phyloP scores from a whole-genome alignment of 2,888 invertebrate species.

The Liopterus haemorrhoidalis region DNA sequence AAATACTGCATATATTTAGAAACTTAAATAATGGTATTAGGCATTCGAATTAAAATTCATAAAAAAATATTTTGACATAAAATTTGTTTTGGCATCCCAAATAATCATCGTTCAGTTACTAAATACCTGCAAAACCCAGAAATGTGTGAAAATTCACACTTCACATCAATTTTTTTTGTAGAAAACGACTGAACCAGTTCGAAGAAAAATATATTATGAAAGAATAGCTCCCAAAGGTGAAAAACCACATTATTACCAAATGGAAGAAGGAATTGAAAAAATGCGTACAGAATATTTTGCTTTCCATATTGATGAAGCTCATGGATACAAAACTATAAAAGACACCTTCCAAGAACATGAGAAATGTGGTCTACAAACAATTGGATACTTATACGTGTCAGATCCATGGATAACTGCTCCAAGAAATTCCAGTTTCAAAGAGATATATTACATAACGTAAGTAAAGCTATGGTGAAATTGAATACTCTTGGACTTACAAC shows the following conservation, averaged over 20 bases:
- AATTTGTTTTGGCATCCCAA: no score
- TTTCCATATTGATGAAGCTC: slow-evolving; percentile 58
- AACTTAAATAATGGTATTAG: no score
- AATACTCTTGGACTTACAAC: no score
- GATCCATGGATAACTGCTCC: slow-evolving; percentile 52
- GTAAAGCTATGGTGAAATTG: no score
- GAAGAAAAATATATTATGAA: slow-evolving; percentile 53
- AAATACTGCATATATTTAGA: no score
- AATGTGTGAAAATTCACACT: no score
- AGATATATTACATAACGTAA: slow-evolving; percentile 53
- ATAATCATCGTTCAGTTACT: no score
- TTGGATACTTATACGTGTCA: slow-evolving; percentile 48
- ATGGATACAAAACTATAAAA: slow-evolving; percentile 56
- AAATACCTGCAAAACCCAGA: no score
- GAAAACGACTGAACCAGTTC: slow-evolving; percentile 54
- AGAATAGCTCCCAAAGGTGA: slow-evolving; percentile 54
- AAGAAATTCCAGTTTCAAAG: slow-evolving; percentile 51
- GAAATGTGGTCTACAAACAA: slow-evolving; percentile 60
- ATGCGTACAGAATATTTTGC: slow-evolving; percentile 55
- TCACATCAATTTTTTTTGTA: slow-evolving; percentile 33
- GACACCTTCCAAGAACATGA: slow-evolving; percentile 59
- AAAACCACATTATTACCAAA: slow-evolving; percentile 48
- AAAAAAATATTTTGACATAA: no score
- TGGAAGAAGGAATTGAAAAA: slow-evolving; percentile 53
- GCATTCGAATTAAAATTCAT: no score